phyloP scores from a whole-genome alignment of 1,140 invertebrate genomes.

The Drosophila pachea region DNA sequence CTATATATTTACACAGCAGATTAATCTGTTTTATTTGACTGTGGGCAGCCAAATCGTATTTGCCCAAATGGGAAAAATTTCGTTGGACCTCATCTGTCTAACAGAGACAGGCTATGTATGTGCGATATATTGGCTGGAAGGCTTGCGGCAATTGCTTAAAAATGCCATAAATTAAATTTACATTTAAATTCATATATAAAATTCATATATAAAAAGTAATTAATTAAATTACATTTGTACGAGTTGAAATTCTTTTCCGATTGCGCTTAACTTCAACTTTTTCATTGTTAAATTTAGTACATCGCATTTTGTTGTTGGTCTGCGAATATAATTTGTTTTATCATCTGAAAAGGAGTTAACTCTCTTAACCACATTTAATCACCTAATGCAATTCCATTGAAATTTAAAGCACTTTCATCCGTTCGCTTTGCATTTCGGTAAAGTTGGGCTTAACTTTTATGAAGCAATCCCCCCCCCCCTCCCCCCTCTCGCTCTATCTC shows the following conservation, averaged over 20 bases:
- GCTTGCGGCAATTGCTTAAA: no score
- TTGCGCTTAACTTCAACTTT: no score
- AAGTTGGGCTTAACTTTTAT: constrained; percentile 39
- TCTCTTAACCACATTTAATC: constrained; percentile 25
- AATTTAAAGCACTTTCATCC: constrained; percentile 43
- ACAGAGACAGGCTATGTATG: no score
- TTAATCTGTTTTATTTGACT: constrained; percentile 51
- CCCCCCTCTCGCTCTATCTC: not conserved
- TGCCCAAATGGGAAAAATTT: constrained; percentile 1
- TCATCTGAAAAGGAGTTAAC: not conserved
- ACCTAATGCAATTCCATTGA: constrained; percentile 41
- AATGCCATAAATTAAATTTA: no score
- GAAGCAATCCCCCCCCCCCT: constrained; percentile 26
- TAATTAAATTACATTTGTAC: no score
- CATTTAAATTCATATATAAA: no score
- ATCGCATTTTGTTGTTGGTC: no score
- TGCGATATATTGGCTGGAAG: no score
- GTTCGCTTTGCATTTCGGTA: not conserved
- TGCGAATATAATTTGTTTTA: not conserved
- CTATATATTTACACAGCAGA: constrained; percentile 65
- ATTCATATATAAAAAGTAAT: no score
- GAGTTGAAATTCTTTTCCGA: no score
- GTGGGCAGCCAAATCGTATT: constrained; percentile 34
- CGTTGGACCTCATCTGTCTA: not conserved
- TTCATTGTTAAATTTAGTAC: no score